Evolutionary conservation across 2,113 vertebrate genomes (phyloP).

Genomic region (Crotophaga sulcirostris): DNA sequence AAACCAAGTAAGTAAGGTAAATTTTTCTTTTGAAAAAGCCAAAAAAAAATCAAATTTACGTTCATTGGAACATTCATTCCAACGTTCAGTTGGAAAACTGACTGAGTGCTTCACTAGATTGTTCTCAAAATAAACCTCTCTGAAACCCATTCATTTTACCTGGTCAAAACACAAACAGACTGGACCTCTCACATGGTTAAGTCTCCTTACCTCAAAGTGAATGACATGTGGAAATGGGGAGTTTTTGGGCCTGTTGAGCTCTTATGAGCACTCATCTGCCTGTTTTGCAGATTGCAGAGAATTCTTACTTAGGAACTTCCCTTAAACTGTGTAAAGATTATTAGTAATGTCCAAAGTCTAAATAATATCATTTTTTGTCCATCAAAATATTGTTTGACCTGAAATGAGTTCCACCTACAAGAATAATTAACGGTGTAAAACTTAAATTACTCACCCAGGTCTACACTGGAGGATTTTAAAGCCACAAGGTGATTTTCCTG

Average conservation of each 20-base stretch:
- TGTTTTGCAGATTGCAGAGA: not conserved
- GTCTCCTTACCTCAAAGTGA: not conserved
- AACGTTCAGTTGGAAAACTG: not conserved
- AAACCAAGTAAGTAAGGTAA: not conserved
- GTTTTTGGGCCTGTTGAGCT: not conserved
- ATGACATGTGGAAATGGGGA: not conserved
- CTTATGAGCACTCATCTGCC: not conserved
- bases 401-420: not conserved
- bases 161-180: not conserved
- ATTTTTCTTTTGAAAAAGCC: not conserved
- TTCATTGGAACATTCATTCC: not conserved
- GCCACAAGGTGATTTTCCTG: not conserved
- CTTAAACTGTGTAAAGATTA: not conserved
- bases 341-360: not conserved
- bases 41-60: not conserved
- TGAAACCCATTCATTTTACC: not conserved
- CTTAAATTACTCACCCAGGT: not conserved
- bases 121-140: not conserved
- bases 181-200: not conserved
- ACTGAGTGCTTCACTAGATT: not conserved
- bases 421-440: not conserved
- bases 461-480: not conserved
- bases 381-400: not conserved
- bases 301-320: not conserved
- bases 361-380: not conserved